A percentile compares a stretch with the other conserved stretches of the same genome.
These are phyloP conservation scores for Minunthozetes semirufus DNA, from an alignment of 2,888 invertebrate species.

Conservation along the genomic window DNA sequence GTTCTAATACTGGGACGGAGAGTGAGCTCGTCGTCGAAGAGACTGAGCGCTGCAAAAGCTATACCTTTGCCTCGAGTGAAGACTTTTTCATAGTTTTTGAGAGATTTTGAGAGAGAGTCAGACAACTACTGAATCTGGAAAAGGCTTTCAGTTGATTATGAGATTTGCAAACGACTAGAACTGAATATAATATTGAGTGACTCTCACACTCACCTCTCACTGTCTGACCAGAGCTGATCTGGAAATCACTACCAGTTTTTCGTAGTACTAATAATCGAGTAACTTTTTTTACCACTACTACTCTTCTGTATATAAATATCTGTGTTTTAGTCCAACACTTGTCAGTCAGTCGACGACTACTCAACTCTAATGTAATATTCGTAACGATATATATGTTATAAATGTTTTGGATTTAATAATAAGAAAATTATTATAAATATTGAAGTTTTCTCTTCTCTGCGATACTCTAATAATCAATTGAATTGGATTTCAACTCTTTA, in stretches of 20 bases:
- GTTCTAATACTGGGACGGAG: background rate
- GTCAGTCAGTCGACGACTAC: background rate
- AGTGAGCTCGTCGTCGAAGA: background rate
- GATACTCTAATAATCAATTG: background rate
- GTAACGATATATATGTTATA: background rate
- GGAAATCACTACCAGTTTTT: background rate
- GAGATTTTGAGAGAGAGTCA: no score
- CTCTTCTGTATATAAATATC: slow-evolving; percentile 3
- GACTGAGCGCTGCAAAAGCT: background rate
- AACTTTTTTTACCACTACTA: background rate
- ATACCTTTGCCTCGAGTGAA: background rate
- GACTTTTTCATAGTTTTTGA: no score
- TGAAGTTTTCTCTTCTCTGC: background rate
- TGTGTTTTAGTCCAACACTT: background rate
- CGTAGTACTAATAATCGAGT: background rate
- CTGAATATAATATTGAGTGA: background rate
- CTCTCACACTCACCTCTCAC: background rate
- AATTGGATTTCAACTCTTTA: background rate
- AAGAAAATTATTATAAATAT: background rate
- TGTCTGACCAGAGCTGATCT: background rate
- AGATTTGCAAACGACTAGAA: background rate
- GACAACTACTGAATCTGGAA: background rate
- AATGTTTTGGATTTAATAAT: background rate
- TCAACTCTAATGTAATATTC: background rate
- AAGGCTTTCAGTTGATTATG: background rate